Evolutionary conservation across 2,888 invertebrate genomes (phyloP).

Genomic region (Rhyacophila evoluta): DNA sequence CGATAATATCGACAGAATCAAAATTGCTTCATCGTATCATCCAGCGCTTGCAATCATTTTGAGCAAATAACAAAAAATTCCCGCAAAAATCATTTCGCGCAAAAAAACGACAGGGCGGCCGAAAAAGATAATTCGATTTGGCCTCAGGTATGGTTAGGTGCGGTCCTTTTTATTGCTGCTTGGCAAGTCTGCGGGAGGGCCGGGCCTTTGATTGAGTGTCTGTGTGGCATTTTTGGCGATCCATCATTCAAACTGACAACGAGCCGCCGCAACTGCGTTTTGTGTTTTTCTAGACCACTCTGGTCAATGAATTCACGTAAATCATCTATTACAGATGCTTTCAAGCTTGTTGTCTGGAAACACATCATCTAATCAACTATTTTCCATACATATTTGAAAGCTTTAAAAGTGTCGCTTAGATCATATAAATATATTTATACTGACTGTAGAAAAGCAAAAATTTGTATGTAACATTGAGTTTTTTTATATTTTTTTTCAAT

Average conservation of each 20-base stretch:
- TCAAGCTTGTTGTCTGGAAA: background rate
- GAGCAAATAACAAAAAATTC: background rate
- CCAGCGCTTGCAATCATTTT: background rate
- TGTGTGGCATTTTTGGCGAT: slow-evolving; percentile 19
- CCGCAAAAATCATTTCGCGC: background rate
- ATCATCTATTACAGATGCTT: slow-evolving; percentile 4
- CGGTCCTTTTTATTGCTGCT: background rate
- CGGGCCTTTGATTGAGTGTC: background rate
- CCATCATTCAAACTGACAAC: slow-evolving; percentile 29
- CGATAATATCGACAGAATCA: background rate
- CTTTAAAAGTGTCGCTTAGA: no score
- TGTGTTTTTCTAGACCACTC: background rate
- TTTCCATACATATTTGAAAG: no score
- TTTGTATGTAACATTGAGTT: no score
- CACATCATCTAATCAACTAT: no score
- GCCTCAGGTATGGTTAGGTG: background rate
- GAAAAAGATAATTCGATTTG: background rate
- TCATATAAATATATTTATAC: no score
- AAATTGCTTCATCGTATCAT: background rate
- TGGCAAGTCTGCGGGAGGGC: background rate
- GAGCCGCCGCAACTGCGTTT: background rate
- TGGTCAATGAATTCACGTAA: slow-evolving; percentile 7
- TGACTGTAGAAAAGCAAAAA: no score
- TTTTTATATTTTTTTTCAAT: no score
- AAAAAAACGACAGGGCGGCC: background rate